These are phyloP conservation scores for Sebastes hubbsi DNA, from an alignment of 2,797 vertebrate species.

Conservation along the genomic window DNA sequence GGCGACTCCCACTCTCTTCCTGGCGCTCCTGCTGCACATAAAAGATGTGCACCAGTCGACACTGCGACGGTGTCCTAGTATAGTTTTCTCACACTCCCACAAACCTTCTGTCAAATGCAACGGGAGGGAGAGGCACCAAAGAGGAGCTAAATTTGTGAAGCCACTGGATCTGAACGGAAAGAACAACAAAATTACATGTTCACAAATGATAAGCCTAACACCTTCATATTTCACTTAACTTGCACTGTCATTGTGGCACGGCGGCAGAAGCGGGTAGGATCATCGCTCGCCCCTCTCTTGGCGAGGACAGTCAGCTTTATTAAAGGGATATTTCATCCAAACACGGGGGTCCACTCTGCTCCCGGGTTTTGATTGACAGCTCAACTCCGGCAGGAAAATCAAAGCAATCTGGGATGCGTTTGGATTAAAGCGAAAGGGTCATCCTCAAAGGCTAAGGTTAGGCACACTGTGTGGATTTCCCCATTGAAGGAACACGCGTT, in stretches of 20 bases:
- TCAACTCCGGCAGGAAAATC: conserved; percentile 40
- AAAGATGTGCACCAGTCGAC: conserved; percentile 57
- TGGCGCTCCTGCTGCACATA: conserved; percentile 34
- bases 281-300: conserved; percentile 17
- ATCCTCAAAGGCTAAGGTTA: conserved; percentile 52
- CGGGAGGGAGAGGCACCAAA: conserved; percentile 34
- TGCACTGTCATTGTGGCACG: conserved; percentile 38
- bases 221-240: conserved; percentile 41
- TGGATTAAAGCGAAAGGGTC: conserved; percentile 61
- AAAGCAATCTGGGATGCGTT: conserved; percentile 50
- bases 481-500: not conserved
- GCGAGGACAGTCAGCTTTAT: conserved; percentile 48
- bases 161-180: conserved; percentile 29
- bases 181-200: conserved; percentile 24
- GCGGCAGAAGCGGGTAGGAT: not conserved
- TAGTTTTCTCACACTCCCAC: conserved; percentile 77
- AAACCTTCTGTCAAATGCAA: conserved; percentile 72
- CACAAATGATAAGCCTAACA: conserved; percentile 20
- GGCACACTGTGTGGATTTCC: conserved; percentile 24
- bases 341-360: conserved; percentile 1
- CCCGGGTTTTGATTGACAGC: conserved; percentile 67
- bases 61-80: conserved; percentile 48
- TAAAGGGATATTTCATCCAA: conserved; percentile 60
- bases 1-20: conserved; percentile 65
- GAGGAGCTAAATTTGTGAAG: conserved; percentile 59